Percentiles rank a stretch among this genome's conserved stretches.
phyloP scores from a whole-genome alignment of 2,888 invertebrate species.

The Chrysina gloriosa region DNA sequence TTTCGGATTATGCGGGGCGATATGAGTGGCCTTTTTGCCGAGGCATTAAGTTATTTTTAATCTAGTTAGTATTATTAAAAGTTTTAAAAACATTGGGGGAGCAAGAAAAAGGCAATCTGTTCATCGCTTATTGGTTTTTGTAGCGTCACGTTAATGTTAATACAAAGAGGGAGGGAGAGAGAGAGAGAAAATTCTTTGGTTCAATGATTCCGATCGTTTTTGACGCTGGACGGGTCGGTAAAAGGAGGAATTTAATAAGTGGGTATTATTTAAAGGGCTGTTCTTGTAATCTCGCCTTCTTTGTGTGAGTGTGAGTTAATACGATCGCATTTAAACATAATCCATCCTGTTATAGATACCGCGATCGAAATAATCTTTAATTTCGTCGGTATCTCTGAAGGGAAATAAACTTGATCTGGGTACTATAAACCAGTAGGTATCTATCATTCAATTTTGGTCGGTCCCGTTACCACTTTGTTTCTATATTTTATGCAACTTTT shows the following conservation, averaged over 20 bases:
- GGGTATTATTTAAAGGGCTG: conserved; percentile 34
- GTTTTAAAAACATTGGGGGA: conserved; percentile 26
- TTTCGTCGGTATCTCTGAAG: conserved; percentile 11
- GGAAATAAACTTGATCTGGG: conserved; percentile 8
- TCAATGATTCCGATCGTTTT: conserved; percentile 38
- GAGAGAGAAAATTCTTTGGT: conserved; percentile 19
- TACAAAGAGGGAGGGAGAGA: conserved; percentile 19
- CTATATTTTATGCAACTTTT: too few relatives aligned
- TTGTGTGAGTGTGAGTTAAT: conserved; percentile 13
- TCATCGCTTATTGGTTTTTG: conserved; percentile 41
- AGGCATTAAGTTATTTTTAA: conserved; percentile 41
- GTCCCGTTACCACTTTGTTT: background rate
- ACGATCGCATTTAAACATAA: conserved; percentile 9
- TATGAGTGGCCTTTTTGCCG: conserved; percentile 1
- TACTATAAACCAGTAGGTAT: too few relatives aligned
- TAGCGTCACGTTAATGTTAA: conserved; percentile 37
- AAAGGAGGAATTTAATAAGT: conserved; percentile 35
- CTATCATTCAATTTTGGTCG: too few relatives aligned
- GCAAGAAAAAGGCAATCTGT: conserved; percentile 28
- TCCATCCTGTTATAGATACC: conserved; percentile 15
- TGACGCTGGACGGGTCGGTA: conserved; percentile 31
- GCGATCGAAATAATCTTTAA: conserved; percentile 7
- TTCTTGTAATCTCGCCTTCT: conserved; percentile 10
- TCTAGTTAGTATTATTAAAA: conserved; percentile 41
- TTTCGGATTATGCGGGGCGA: background rate